Evolutionary conservation across 53 echinoderm and acorn worm genomes (phyloP), one percentile per base, ranked within the genome.

Genomic region (Luidia sarsii): DNA sequence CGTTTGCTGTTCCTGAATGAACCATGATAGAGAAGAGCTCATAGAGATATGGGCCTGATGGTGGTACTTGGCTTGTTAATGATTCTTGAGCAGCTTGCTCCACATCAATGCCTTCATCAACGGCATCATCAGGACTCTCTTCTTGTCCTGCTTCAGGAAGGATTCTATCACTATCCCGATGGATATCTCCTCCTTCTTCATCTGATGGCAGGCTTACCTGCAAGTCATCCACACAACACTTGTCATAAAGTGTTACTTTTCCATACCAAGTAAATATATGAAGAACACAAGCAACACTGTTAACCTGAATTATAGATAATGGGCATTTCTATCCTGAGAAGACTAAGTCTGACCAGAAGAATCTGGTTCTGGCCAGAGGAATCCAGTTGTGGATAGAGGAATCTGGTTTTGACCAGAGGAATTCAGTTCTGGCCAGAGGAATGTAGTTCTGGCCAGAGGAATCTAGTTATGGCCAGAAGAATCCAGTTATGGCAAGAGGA

Each of bases 21-120:
- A 96, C 93, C 97, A 96, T 96, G 70, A 96, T 96, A 3, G 97
- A 96, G 86, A 96, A 96, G 41, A 96, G 86, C 80, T 96, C 88
- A 39, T 96, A 96, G 15, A 67, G 74, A 57, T 85, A 95, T 7
- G 85, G 95, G 13, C 89, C 89, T 79, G 39, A 75, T 49, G 79
- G 41, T 33, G 50, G 57, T 24, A 57, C 6, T 24, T 82, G 67
- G 66, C 85, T 69, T 22, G 89, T 57, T 7, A 82, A 71, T 16
- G 85, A 75, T 13, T 39, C 84, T 7, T 86, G 61, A 0, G 91
- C 69, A 8, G 94, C 86, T 48, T 94, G 94, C 37, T 94, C 91
- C 50, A 95, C 86, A 60, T 92, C 95, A 45, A 95, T 95, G 11
- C 95, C 95, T 81, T 95, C 95, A 33, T 95, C 95, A 32, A 95